Conservation (phyloP, 2,113 vertebrate genomes). For the Meles meles region DNA sequence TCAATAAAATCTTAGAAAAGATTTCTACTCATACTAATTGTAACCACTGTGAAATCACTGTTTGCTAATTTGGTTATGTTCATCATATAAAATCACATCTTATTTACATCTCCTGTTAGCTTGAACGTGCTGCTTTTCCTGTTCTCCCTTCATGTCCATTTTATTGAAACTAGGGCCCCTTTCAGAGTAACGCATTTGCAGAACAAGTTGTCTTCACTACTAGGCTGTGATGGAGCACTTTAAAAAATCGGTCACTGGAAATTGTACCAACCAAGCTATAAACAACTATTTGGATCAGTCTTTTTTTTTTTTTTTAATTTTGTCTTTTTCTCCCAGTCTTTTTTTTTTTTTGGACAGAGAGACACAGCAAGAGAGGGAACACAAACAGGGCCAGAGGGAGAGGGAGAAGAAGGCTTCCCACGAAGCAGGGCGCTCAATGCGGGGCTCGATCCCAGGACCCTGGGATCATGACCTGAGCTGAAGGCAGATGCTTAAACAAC, state of each 20-base stretch:
- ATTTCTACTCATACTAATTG: not conserved
- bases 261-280: not conserved
- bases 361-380: too few species aligned
- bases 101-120: not conserved
- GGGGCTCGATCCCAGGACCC: too few species aligned
- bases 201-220: not conserved
- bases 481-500: too few species aligned
- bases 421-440: too few species aligned
- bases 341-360: too few species aligned
- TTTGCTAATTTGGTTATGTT: not conserved
- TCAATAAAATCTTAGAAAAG: not conserved
- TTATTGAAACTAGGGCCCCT: not conserved
- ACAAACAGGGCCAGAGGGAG: too few species aligned
- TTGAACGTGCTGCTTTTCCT: not conserved
- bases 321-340: too few species aligned
- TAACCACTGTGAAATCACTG: not conserved
- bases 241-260: not conserved
- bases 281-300: not conserved
- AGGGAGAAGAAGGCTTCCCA: too few species aligned
- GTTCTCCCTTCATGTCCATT: not conserved
- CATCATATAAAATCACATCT: not conserved
- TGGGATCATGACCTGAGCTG: too few species aligned
- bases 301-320: not conserved
- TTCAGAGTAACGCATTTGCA: not conserved
- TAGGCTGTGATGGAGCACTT: not conserved